These are phyloP conservation scores for Cynopterus sphinx DNA, from an alignment of 2,797 vertebrate genomes.

Conservation along the genomic window DNA sequence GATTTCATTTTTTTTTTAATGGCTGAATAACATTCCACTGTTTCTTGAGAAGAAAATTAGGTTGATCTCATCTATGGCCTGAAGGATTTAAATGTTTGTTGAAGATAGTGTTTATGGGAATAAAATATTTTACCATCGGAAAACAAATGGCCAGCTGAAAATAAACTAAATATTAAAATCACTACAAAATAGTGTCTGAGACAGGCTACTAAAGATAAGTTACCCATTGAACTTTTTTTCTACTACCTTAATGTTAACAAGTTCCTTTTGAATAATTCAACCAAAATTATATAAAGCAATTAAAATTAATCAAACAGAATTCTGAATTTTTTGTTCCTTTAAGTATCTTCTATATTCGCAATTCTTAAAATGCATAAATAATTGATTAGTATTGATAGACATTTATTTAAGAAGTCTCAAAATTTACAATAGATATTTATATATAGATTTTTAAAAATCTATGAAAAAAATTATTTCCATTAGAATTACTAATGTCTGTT, in stretches of 20 bases:
- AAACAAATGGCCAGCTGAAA: background rate
- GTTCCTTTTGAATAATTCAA: background rate
- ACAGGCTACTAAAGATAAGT: background rate
- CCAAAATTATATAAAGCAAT: background rate
- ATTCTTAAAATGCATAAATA: background rate
- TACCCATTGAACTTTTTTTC: background rate
- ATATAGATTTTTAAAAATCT: background rate
- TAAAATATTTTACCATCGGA: background rate
- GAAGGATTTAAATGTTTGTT: background rate
- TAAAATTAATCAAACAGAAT: background rate
- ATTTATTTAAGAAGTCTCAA: background rate
- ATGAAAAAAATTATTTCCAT: background rate
- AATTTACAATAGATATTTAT: background rate
- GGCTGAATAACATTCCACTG: background rate
- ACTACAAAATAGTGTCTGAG: background rate
- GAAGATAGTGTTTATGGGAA: background rate
- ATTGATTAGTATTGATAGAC: background rate
- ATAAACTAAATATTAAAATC: background rate
- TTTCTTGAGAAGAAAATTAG: background rate
- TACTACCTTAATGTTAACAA: background rate
- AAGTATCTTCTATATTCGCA: background rate
- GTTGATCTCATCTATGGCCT: background rate
- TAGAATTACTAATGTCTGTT: background rate
- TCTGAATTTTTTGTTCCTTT: background rate
- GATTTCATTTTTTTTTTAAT: no score